Evolutionary conservation across 2,888 invertebrate genomes (phyloP), one percentile per base, ranked within the genome.

Genomic region (Perdita meconis): DNA sequence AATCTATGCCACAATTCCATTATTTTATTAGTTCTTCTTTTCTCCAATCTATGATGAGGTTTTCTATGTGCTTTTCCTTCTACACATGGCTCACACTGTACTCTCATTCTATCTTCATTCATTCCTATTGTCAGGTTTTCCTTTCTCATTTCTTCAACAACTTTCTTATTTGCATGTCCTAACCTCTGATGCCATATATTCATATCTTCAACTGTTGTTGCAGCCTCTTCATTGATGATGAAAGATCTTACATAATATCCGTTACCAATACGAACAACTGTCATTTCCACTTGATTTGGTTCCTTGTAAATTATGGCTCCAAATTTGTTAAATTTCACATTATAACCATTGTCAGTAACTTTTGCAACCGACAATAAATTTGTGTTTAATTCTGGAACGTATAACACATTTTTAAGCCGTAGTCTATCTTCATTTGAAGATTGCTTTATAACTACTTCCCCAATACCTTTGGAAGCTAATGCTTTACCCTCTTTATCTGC

Each of bases 141-240:
- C 4, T 60, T 75, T 34, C 53, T 75, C 69, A 69, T 65, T n/a
- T 76, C 66, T 42, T 66, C 61, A 8, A 63, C 16, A 0, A 51
- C 24, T 2, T 38, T 60, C 3, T 16, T 76, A 22, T 30, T 63
- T 0, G 12, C 36, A 13, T 76, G 66, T 10, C 66, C 56, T 8
- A 70, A n/a, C 13, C 61, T 66, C n/a, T 13, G 26, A 22, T 76
- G 70, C 61, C 61, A 76, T 4, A 44, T 19, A 34, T 66, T 56
- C 2, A 10, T n/a, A 13, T 60, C 47, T 1, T 16, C 1, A 1
- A 30, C 8, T 10, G 24, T 5, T 16, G 40, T 30, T 2, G 13
- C 60, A 22, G 1, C 2, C 13, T 66, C 40, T 22, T 36, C 13
- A 0, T 53, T 30, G 8, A 59, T 30, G 1, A 26, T 4, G 5